A percentile compares a stretch with the other conserved stretches of the same genome.
Conservation (phyloP, 35 echinoderm and acorn worm genomes). For the Ophioderma brevispina region DNA sequence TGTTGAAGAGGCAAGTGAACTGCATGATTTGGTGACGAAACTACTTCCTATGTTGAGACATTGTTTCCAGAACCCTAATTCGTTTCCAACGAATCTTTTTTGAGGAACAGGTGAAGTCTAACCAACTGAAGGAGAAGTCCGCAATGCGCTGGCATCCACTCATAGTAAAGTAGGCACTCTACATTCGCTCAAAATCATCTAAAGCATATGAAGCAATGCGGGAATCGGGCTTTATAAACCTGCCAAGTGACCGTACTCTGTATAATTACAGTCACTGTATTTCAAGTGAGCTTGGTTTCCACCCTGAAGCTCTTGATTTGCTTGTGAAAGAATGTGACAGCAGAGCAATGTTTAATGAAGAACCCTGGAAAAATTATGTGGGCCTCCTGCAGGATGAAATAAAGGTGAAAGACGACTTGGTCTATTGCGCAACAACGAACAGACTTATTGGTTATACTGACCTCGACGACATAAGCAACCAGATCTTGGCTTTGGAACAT, state of each 20-base stretch:
- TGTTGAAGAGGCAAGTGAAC: not conserved
- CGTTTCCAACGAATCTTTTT: constrained; percentile 35
- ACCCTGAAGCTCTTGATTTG: not conserved
- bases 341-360: not conserved
- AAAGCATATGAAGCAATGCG: constrained; percentile 13
- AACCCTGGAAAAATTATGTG: not conserved
- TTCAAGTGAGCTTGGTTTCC: not conserved
- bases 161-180: constrained; percentile 16
- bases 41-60: not conserved
- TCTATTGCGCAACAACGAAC: not conserved
- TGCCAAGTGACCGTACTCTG: constrained; percentile 28
- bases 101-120: constrained; percentile 27
- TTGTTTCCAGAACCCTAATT: constrained; percentile 18
- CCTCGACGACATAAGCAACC: not conserved
- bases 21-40: not conserved
- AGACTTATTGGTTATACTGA: constrained; percentile 15
- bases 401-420: constrained; percentile 21
- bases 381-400: constrained; percentile 13
- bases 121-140: not conserved
- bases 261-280: constrained; percentile 5
- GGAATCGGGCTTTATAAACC: constrained; percentile 13
- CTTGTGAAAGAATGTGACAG: not conserved
- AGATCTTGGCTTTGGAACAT: not conserved
- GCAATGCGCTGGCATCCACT: constrained; percentile 37
- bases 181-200: not conserved